Percentiles rank a stretch among this genome's conserved stretches.
Evolutionary conservation across 2,113 vertebrate genomes (phyloP).

Genomic region (Diphyllodes magnificus): DNA sequence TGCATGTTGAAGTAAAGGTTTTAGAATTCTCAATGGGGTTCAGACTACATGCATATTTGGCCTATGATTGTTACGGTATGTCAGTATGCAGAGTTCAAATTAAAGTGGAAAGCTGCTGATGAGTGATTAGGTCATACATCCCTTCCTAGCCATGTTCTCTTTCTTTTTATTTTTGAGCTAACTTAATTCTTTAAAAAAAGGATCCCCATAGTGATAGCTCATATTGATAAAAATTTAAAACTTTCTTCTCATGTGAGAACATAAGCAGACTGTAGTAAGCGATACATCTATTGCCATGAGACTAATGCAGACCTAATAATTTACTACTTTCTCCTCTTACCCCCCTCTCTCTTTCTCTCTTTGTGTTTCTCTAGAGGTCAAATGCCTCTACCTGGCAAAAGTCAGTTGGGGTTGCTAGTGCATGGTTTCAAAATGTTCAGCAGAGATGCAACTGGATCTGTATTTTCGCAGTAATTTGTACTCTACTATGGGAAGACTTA

Average conservation of each 20-base stretch:
- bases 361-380: constrained; percentile 63
- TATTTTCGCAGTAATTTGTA: constrained; percentile 72
- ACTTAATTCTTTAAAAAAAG: constrained; percentile 60
- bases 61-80: constrained; percentile 44
- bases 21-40: constrained; percentile 56
- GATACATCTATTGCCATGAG: constrained; percentile 61
- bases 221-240: constrained; percentile 54
- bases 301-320: constrained; percentile 57
- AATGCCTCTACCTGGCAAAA: constrained; percentile 73
- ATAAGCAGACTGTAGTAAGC: constrained; percentile 54
- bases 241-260: constrained; percentile 14
- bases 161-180: constrained; percentile 40
- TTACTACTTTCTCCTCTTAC: constrained; percentile 55
- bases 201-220: constrained; percentile 58
- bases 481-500: constrained; percentile 67
- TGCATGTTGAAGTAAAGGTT: constrained; percentile 37
- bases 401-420: constrained; percentile 72
- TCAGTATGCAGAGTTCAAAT: constrained; percentile 60
- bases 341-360: constrained; percentile 51
- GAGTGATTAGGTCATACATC: constrained; percentile 50
- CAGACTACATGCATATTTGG: constrained; percentile 43
- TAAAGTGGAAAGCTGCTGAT: constrained; percentile 63
- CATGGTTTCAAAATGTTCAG: constrained; percentile 75
- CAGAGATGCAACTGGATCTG: constrained; percentile 65
- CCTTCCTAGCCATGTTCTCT: constrained; percentile 52